phyloP scores from a whole-genome alignment of 2,113 vertebrate species.

The Pogonocichla stellata region DNA sequence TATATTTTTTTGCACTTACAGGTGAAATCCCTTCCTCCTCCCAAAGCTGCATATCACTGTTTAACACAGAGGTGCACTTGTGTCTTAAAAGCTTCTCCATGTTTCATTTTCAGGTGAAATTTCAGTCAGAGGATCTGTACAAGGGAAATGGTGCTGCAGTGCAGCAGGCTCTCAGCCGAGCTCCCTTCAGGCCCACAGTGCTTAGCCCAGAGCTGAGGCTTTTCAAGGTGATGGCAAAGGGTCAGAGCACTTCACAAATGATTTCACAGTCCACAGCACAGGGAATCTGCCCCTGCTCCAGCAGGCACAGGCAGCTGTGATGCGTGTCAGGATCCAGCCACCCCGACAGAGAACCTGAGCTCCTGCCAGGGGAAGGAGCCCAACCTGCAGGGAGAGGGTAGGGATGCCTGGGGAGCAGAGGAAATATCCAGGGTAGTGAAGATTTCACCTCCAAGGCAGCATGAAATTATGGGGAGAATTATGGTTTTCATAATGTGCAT shows the following conservation, averaged over 20 bases:
- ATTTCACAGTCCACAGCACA: background rate
- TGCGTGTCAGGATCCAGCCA: background rate
- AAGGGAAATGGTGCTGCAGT: background rate
- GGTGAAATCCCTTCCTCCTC: background rate
- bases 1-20: background rate
- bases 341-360: background rate
- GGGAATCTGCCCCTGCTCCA: background rate
- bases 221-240: background rate
- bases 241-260: conserved; percentile 10
- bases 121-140: background rate
- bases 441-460: background rate
- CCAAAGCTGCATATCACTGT: background rate
- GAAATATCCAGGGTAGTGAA: background rate
- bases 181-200: background rate
- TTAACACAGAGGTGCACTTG: background rate
- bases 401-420: background rate
- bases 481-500: background rate
- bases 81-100: background rate
- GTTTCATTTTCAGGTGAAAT: background rate
- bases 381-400: background rate
- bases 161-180: background rate
- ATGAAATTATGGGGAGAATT: background rate
- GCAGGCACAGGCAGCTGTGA: background rate
- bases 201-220: background rate
- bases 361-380: background rate